Evolutionary conservation across 1,140 invertebrate genomes (phyloP).

Genomic region (Metaphire vulgaris): DNA sequence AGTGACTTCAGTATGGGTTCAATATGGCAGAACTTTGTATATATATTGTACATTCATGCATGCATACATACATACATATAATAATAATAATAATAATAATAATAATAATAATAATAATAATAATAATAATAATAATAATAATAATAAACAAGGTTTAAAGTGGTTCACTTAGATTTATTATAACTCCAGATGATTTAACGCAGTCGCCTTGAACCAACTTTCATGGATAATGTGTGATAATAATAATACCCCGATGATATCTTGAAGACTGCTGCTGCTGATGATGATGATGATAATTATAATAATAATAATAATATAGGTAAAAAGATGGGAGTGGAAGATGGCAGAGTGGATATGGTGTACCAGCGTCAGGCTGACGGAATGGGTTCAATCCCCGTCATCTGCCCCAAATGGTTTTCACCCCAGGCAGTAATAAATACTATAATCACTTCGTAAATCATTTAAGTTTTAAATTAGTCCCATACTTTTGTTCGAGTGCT

Average conservation of each 20-base stretch:
- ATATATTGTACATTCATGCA: background rate
- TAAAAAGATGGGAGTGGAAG: background rate
- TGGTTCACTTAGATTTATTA: background rate
- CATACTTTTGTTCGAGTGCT: too few relatives aligned
- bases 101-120: slow-evolving; percentile 4
- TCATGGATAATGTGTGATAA: background rate
- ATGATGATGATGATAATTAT: background rate
- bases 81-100: slow-evolving; percentile 4
- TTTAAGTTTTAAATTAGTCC: too few relatives aligned
- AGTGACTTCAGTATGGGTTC: background rate
- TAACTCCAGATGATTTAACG: background rate
- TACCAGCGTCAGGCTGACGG: too few relatives aligned
- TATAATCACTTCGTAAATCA: too few relatives aligned
- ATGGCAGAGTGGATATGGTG: too few relatives aligned
- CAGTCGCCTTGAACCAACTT: too few relatives aligned
- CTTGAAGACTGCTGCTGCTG: background rate
- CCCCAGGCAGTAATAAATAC: too few relatives aligned
- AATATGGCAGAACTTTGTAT: background rate
- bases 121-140: slow-evolving; percentile 4
- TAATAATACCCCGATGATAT: background rate
- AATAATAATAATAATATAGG: background rate
- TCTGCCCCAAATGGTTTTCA: too few relatives aligned
- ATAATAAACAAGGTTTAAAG: background rate
- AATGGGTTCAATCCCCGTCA: too few relatives aligned
- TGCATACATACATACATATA: background rate